phyloP scores from a whole-genome alignment of 2,113 vertebrate genomes.

The Dendropsophus ebraccatus region DNA sequence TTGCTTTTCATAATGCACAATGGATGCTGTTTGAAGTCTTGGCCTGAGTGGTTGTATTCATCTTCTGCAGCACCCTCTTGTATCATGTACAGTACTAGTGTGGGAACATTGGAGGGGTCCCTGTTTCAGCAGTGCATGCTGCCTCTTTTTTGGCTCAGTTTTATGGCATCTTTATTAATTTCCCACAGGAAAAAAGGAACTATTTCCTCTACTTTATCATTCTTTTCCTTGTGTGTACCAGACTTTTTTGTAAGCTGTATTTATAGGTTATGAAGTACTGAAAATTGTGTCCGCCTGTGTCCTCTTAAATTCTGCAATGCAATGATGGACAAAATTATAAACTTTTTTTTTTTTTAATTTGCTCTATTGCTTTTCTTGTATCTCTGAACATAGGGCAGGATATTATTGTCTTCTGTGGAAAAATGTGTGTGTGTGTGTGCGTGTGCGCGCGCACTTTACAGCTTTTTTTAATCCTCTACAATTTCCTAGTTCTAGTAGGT shows the following conservation, averaged over 20 bases:
- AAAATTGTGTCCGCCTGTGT: neutral
- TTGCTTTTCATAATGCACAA: neutral
- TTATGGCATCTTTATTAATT: neutral
- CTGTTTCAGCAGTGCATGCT: neutral
- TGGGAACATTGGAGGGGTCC: neutral
- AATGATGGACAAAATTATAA: no score
- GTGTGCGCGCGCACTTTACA: no score
- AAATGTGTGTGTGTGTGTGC: no score
- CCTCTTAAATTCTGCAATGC: neutral
- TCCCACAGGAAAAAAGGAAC: constrained; percentile 29
- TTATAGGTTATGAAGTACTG: neutral
- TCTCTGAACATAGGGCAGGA: no score
- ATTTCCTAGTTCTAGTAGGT: no score
- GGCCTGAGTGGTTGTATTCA: neutral
- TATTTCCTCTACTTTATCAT: neutral
- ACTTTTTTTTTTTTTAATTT: no score
- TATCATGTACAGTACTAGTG: neutral
- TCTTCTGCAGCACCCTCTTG: neutral
- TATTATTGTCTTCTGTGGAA: no score
- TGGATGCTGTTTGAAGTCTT: neutral
- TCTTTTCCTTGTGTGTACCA: neutral
- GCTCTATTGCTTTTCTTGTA: no score
- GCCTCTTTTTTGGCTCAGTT: neutral
- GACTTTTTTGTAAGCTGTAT: neutral
- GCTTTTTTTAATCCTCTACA: no score